Evolutionary conservation across 2,888 invertebrate genomes (phyloP).

Genomic region (Euclidia mi): DNA sequence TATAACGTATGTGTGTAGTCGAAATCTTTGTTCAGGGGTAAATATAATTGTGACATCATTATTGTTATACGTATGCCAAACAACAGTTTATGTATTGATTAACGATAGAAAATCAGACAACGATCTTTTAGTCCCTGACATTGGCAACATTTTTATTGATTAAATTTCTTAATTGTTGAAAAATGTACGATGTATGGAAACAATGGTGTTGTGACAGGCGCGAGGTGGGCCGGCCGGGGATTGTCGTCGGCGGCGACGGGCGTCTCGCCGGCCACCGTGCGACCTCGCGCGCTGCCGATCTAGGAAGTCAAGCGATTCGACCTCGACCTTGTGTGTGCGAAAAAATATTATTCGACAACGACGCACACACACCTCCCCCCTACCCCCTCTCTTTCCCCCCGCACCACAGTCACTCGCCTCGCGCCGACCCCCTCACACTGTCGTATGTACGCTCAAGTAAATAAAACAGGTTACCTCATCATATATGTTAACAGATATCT

Average conservation of each 20-base stretch:
- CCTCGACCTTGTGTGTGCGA: slow-evolving; percentile 87
- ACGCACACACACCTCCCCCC: slow-evolving; percentile 63
- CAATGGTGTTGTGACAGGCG: slow-evolving; percentile 17
- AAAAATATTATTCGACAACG: slow-evolving; percentile 82
- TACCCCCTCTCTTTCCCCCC: slow-evolving; percentile 39
- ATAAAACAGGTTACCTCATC: slow-evolving; percentile 13
- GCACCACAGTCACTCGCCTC: slow-evolving; percentile 39
- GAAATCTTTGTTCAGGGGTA: slow-evolving; percentile 42
- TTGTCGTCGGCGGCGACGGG: slow-evolving; percentile 50
- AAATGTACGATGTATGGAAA: slow-evolving; percentile 2
- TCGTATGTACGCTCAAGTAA: slow-evolving; percentile 14
- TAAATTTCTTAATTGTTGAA: too few relatives aligned
- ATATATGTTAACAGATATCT: slow-evolving; percentile 18
- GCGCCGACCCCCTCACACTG: slow-evolving; percentile 32
- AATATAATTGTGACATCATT: slow-evolving; percentile 39
- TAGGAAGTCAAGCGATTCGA: slow-evolving; percentile 87
- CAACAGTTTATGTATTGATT: too few relatives aligned
- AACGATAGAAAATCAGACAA: too few relatives aligned
- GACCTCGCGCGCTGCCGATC: slow-evolving; percentile 73
- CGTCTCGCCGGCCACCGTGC: slow-evolving; percentile 51
- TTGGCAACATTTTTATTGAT: too few relatives aligned
- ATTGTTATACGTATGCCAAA: background rate
- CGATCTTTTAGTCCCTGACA: too few relatives aligned
- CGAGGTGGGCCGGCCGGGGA: slow-evolving; percentile 26
- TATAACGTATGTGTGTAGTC: slow-evolving; percentile 32